Evolutionary conservation across 2,888 invertebrate species (phyloP), one percentile per base, ranked within the genome.

Genomic region (Vandiemenella viatica): DNA sequence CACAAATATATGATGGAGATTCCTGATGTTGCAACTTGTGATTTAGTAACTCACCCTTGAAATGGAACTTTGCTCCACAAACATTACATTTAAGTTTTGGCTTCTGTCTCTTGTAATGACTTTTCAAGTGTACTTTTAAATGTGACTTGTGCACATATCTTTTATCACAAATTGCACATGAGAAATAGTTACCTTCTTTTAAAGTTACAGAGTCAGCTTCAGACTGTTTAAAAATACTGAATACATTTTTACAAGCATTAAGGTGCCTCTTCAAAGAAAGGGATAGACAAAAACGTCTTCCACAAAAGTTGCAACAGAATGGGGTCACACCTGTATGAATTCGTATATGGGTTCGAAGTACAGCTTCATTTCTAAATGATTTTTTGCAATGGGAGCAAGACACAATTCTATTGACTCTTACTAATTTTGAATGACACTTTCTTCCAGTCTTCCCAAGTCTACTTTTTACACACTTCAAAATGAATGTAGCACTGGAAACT

Each of bases 301-400:
- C 50, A 42, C 50, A 50, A 37, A 19, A 23, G 61, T 80, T 77
- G 58, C 80, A 80, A 4, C 76, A 74, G 62, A 74, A 78, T 1
- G 79, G 76, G 42, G 76, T 67, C 63, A 78, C 79, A 2, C 78
- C 79, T 7, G 59, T 62, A 43, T 67, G 67, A 37, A 63, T 64
- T 52, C 67, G 65, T 62, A 68, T 61, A 56, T 76, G 76, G 1
- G 46, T 46, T 22, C 43, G 16, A 13, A 45, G 18, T 16, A 50
- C 42, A 17, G 43, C 41, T 15, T 43, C 43, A 43, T 32, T 40
- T 5, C 17, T 20, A 13, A 50, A 50, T 5, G 18, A 4, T 17
- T 46, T 47, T 5, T 26, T 18, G 22, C 50, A 50, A 13, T 32
- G 42, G 5, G 23, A 16, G 38, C 50, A 50, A 13, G 26, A 18